phyloP scores from a whole-genome alignment of 1,140 invertebrate species.

The Hestina assimilis region DNA sequence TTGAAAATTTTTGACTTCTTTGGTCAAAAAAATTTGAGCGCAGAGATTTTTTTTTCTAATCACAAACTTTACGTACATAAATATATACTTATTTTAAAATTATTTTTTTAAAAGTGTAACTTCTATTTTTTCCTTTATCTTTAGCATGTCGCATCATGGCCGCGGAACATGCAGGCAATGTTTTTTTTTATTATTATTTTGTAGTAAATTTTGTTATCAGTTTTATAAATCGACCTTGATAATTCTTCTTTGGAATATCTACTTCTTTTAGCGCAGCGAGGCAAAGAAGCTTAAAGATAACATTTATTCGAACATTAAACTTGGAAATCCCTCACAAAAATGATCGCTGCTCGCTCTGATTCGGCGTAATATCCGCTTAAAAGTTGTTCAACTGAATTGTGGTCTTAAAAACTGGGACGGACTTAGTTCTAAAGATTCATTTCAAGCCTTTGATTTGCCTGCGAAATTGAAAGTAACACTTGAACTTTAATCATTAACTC shows the following conservation, averaged over 20 bases:
- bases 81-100: too few relatives aligned
- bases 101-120: too few relatives aligned
- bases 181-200: too few relatives aligned
- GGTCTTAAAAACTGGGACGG: slow-evolving; percentile 37
- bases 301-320: not conserved
- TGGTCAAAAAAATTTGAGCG: too few relatives aligned
- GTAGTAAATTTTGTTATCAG: too few relatives aligned
- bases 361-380: slow-evolving; percentile 50
- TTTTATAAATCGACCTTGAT: too few relatives aligned
- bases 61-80: too few relatives aligned
- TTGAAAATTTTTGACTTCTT: too few relatives aligned
- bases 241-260: not conserved
- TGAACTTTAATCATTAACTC: slow-evolving; percentile 7
- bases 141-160: too few relatives aligned
- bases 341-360: slow-evolving; percentile 3
- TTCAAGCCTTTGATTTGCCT: slow-evolving; percentile 31
- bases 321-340: not conserved
- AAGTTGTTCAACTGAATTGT: slow-evolving; percentile 47
- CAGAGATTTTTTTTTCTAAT: too few relatives aligned
- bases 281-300: not conserved
- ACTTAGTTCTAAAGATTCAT: slow-evolving; percentile 30
- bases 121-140: too few relatives aligned
- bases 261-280: not conserved
- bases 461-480: slow-evolving; percentile 4
- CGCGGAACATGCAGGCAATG: too few relatives aligned